These are phyloP conservation scores for Lates calcarifer DNA, from an alignment of 2,113 vertebrate genomes.

Conservation along the genomic window DNA sequence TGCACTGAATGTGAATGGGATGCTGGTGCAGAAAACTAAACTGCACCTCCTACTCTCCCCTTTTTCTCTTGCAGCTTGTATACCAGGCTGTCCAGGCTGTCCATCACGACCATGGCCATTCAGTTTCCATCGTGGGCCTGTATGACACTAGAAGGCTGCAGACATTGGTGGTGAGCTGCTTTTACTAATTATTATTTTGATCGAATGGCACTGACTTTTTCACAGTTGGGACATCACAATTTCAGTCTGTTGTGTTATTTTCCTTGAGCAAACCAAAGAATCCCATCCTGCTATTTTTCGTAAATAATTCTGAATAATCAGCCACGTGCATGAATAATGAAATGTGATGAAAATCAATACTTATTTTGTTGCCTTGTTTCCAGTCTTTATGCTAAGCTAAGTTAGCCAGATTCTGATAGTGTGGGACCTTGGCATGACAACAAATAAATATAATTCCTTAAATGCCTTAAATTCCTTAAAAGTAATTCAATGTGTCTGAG, in stretches of 20 bases:
- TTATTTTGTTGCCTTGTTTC: neutral
- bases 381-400: neutral
- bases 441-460: too few relatives aligned
- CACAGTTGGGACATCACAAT: neutral
- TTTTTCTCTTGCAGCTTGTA: conserved; percentile 17
- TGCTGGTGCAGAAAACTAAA: conserved; percentile 60
- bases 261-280: neutral
- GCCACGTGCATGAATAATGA: neutral
- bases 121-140: neutral
- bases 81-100: conserved; percentile 8
- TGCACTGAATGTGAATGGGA: conserved; percentile 74
- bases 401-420: too few relatives aligned
- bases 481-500: too few relatives aligned
- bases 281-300: neutral
- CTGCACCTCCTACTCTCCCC: conserved; percentile 32
- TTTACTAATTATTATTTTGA: neutral
- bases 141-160: neutral
- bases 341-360: neutral
- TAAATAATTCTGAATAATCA: neutral
- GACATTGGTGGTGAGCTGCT: conserved; percentile 10
- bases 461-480: too few relatives aligned
- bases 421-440: too few relatives aligned
- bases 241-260: neutral
- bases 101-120: neutral
- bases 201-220: neutral